Conservation (phyloP, 2,797 vertebrate genomes). For the Zenarchopterus dispar region DNA sequence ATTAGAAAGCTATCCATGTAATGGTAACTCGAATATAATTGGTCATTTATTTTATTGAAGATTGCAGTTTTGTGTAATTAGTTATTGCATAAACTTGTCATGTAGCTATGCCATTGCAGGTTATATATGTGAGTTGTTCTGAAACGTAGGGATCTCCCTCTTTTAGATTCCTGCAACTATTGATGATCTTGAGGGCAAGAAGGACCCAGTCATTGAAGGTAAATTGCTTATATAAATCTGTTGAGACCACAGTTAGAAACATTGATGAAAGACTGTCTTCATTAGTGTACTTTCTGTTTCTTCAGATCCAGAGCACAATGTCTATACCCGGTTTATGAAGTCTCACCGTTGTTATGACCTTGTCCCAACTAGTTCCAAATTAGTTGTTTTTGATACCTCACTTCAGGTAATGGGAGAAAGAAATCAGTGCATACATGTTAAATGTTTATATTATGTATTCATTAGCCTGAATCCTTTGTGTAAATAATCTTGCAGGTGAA, state of each 20-base stretch:
- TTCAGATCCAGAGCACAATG: conserved; percentile 85
- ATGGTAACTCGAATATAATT: no score
- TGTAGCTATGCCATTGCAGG: no score
- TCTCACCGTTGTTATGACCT: conserved; percentile 97
- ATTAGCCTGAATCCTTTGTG: not conserved
- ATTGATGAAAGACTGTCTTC: not conserved
- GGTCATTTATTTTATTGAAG: no score
- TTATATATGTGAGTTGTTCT: no score
- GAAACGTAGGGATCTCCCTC: not conserved
- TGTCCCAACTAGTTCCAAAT: conserved; percentile 96
- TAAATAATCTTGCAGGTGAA: conserved; percentile 85
- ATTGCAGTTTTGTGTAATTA: no score
- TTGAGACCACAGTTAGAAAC: not conserved
- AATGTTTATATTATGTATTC: no score
- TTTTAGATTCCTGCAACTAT: conserved; percentile 78
- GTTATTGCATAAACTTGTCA: no score
- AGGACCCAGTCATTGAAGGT: conserved; percentile 79
- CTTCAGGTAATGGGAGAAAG: conserved; percentile 85
- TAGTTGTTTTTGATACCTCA: conserved; percentile 97
- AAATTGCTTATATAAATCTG: conserved; percentile 14
- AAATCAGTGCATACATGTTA: no score
- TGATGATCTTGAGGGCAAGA: conserved; percentile 83
- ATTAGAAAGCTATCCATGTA: no score
- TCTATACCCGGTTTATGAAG: conserved; percentile 96
- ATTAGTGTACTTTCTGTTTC: conserved; percentile 6